Evolutionary conservation across 2,888 invertebrate species (phyloP), one percentile per base, ranked within the genome.

Genomic region (Thereva unica): DNA sequence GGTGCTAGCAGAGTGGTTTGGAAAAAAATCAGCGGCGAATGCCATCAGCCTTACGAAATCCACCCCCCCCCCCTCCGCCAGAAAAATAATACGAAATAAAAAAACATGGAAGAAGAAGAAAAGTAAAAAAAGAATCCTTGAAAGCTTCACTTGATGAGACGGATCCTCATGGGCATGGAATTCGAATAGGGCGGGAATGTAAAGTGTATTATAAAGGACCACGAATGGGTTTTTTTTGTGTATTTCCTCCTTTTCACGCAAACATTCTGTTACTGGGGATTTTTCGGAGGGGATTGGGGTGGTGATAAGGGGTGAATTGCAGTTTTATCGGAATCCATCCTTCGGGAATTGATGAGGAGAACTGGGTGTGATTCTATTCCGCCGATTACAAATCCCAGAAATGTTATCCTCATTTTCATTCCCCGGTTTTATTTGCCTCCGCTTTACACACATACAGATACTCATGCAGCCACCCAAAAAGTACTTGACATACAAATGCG

Each of bases 61-160:
- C 23, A 23, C 23, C 23, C 23, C 23, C 23, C 23, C 23, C 23
- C 23, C 2, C 23, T 2, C 2, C 23, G 23, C 23, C 23, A 47
- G 38, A 59, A 8, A 52, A 35, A 7, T 35, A n/a, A 47, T 1
- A 49, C 9, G 34, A 57, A 37, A 37, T 45, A 57, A 57, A 57
- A 42, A 6, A 4, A 49, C 9, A 4, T 9, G 12, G 12, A 12
- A 10, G 10, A 12, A 10, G 10, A 49, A 10, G 10, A 49, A 12
- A 6, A 12, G 7, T 10, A 52, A 52, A 52, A 35, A 9, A 57
- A 47, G 49, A 12, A 37, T 47, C 10, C 47, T 47, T 59, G 49
- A 59, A 59, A 59, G 49, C 59, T 59, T 59, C 59, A 59, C 49
- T 59, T 47, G 47, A 59, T 47, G 40, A 38, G 38, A 23, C 12